These are phyloP conservation scores for Sphaeridia pumilis DNA, from an alignment of 2,888 invertebrate genomes.

Conservation along the genomic window DNA sequence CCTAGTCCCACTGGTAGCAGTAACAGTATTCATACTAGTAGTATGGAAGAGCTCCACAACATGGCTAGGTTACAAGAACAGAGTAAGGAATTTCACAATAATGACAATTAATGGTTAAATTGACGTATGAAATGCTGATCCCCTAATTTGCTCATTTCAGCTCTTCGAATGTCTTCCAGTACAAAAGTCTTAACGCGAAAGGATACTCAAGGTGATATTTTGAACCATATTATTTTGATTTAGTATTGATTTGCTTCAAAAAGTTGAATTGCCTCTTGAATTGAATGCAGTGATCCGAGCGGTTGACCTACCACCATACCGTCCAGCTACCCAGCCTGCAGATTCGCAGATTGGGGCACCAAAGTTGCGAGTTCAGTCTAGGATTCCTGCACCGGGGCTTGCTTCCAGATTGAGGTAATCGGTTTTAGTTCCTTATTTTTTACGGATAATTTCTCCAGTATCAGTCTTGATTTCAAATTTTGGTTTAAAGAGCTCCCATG, in stretches of 20 bases:
- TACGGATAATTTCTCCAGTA: too few relatives aligned
- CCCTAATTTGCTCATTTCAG: conserved; percentile 11
- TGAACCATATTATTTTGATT: too few relatives aligned
- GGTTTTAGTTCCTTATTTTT: too few relatives aligned
- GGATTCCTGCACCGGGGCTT: conserved; percentile 15
- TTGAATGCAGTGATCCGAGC: conserved; percentile 1
- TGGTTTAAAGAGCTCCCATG: conserved; percentile 10
- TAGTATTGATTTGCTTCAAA: too few relatives aligned
- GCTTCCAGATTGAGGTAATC: conserved; percentile 11
- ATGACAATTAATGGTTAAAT: too few relatives aligned
- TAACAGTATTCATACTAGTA: conserved; percentile 16
- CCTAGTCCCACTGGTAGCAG: conserved; percentile 17
- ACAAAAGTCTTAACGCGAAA: conserved; percentile 14
- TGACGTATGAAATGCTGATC: too few relatives aligned
- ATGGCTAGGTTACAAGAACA: conserved; percentile 15
- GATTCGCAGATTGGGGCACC: conserved; percentile 12
- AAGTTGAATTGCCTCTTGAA: too few relatives aligned
- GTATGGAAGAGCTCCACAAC: conserved; percentile 16
- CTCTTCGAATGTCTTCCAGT: conserved; percentile 15
- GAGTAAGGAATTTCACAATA: not conserved
- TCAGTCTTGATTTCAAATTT: too few relatives aligned
- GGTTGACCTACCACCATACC: not conserved
- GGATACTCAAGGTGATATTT: conserved; percentile 16
- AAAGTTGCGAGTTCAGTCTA: conserved; percentile 13
- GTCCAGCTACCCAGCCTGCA: conserved; percentile 1